Base-by-base conservation (phyloP, 2,113 vertebrate genomes). In the Clarias magur region DNA sequence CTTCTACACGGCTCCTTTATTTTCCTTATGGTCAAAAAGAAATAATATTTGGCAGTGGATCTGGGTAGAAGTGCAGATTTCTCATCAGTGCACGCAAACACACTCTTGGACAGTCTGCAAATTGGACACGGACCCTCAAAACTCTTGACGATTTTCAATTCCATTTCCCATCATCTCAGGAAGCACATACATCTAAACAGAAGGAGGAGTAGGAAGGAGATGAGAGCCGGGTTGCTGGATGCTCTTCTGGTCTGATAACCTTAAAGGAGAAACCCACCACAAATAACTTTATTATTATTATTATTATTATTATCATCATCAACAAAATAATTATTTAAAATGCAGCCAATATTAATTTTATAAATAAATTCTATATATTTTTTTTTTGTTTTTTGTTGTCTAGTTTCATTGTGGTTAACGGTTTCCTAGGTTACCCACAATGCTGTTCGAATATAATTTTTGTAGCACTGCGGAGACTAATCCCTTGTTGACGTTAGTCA, bases 121-220 rank as follows among this genome's bases (percentile, higher is more conserved):
- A 93, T 92, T 92, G 80, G 92, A 89, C 92, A 91, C 83, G 87
- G 90, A n/a, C 89, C 89, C 90, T 93, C 91, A 85, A 87, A 92
- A 90, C 85, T 87, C 68, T 91, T 88, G 88, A 70, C 19, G 88
- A 91, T 92, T 92, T 82, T 89, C 84, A 76, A 89, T 91, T 88
- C 48, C 56, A 80, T 86, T 87, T 86, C 2, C 34, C 84, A 83
- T 89, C 85, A 85, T 80, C 81, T 62, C 23, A n/a, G 65, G 48
- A 63, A 84, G 65, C 80, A 4, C 80, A 91, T 82, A 87, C 91
- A 87, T 25, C 79, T 72, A 84, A 89, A 82, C 63, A 81, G 80
- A 57, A 54, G 23, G 56, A 60, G 73, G 23, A 60, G n/a, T 13
- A 21, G 21, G 19, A 80, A 21, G 21, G 19, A 80, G 82, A 34